Conservation (phyloP, 2,888 invertebrate genomes). For the Mythimna vitellina region DNA sequence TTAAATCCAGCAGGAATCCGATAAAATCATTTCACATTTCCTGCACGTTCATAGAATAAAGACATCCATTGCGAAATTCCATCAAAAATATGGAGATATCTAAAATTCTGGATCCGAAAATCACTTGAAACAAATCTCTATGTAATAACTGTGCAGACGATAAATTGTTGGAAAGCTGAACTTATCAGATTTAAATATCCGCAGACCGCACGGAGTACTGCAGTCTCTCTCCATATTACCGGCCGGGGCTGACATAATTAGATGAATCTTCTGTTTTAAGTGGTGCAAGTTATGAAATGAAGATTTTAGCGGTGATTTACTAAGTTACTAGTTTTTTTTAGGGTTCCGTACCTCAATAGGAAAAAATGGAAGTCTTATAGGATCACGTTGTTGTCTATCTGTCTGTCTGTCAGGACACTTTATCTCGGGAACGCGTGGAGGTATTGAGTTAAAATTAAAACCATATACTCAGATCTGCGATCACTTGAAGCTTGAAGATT, state of each 20-base stretch:
- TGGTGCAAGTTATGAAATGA: constrained; percentile 17
- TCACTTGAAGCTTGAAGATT: too few relatives aligned
- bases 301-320: not conserved
- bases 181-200: constrained; percentile 67
- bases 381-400: too few relatives aligned
- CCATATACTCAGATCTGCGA: too few relatives aligned
- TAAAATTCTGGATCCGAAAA: constrained; percentile 52
- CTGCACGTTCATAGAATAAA: constrained; percentile 36
- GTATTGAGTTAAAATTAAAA: too few relatives aligned
- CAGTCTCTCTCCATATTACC: constrained; percentile 73
- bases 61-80: constrained; percentile 30
- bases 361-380: too few relatives aligned
- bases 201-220: constrained; percentile 60
- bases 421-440: too few relatives aligned
- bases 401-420: too few relatives aligned
- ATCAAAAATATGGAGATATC: constrained; percentile 49
- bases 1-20: constrained; percentile 12
- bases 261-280: constrained; percentile 65
- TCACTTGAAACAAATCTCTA: constrained; percentile 55
- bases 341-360: too few relatives aligned
- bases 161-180: constrained; percentile 60
- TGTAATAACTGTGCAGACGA: constrained; percentile 56
- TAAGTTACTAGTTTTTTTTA: not conserved
- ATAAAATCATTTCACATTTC: constrained; percentile 11
- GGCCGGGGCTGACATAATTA: constrained; percentile 72